A percentile compares a stretch with the other conserved stretches of the same genome.
phyloP scores from a whole-genome alignment of 2,888 invertebrate genomes.

The Diarsia mendica region DNA sequence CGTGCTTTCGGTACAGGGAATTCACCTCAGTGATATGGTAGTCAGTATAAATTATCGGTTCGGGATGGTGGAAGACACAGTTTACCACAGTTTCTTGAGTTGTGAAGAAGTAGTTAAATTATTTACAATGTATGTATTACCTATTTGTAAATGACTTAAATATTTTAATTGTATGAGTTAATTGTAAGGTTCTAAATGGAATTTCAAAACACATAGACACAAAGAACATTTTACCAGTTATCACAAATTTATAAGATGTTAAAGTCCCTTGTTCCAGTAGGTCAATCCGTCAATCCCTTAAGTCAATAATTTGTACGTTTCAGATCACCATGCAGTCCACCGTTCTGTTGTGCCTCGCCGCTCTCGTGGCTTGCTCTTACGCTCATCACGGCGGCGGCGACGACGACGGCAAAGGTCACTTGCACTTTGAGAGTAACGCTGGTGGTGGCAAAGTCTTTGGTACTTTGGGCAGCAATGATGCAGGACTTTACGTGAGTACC shows the following conservation, averaged over 20 bases:
- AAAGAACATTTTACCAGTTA: background rate
- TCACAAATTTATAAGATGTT: background rate
- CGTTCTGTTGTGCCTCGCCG: constrained; percentile 47
- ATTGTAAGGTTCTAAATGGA: constrained; percentile 13
- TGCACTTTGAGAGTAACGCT: constrained; percentile 38
- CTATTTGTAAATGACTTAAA: background rate
- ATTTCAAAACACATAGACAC: background rate
- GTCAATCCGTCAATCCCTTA: too few relatives aligned
- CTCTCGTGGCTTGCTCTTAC: constrained; percentile 58
- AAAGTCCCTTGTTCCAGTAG: too few relatives aligned
- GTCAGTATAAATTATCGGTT: constrained; percentile 44
- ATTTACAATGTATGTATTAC: constrained; percentile 12
- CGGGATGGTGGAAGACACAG: constrained; percentile 27
- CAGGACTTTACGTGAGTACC: constrained; percentile 75
- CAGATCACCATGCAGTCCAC: constrained; percentile 64
- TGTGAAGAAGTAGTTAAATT: constrained; percentile 17
- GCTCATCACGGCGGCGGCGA: background rate
- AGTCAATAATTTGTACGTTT: constrained; percentile 3
- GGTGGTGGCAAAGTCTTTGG: constrained; percentile 74
- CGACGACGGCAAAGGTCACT: too few relatives aligned
- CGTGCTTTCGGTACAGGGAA: constrained; percentile 40
- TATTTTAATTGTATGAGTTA: background rate
- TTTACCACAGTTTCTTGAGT: constrained; percentile 13
- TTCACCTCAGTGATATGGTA: constrained; percentile 33
- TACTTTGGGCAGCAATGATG: constrained; percentile 75